Conservation (phyloP, 1,140 invertebrate genomes). For the Drosophila sp. region DNA sequence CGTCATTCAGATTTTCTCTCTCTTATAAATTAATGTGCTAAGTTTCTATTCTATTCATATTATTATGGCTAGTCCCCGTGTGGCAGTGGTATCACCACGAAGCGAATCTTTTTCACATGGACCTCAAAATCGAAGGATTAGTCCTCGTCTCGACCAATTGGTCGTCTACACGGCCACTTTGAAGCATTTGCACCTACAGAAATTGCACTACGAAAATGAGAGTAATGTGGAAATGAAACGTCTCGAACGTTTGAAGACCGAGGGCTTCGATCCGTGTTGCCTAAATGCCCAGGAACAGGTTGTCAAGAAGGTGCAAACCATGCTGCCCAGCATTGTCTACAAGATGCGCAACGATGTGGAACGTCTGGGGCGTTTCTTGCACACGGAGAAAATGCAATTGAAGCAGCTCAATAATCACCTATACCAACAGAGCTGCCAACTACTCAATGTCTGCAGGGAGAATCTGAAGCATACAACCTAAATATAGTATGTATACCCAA, state of each 20-base stretch:
- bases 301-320: slow-evolving; percentile 31
- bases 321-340: slow-evolving; percentile 56
- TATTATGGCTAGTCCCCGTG: not conserved
- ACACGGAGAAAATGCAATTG: slow-evolving; percentile 20
- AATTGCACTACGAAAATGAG: slow-evolving; percentile 51
- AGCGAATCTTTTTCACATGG: not conserved
- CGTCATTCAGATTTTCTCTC: not conserved
- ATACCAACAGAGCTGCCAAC: slow-evolving; percentile 25
- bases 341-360: slow-evolving; percentile 64
- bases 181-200: slow-evolving; percentile 55
- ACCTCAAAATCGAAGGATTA: not conserved
- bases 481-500: not conserved
- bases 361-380: slow-evolving; percentile 45
- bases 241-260: slow-evolving; percentile 51
- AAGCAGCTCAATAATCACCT: slow-evolving; percentile 26
- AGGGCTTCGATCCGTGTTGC: slow-evolving; percentile 32
- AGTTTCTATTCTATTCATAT: not conserved
- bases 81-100: not conserved
- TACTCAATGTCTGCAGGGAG: slow-evolving; percentile 33
- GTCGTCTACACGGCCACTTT: slow-evolving; percentile 49
- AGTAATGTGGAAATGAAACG: slow-evolving; percentile 39
- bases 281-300: slow-evolving; percentile 50
- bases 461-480: slow-evolving; percentile 30
- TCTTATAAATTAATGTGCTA: not conserved
- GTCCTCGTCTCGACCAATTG: slow-evolving; percentile 54